Conservation (phyloP, 2,113 vertebrate genomes). For the Cervus canadensis region DNA sequence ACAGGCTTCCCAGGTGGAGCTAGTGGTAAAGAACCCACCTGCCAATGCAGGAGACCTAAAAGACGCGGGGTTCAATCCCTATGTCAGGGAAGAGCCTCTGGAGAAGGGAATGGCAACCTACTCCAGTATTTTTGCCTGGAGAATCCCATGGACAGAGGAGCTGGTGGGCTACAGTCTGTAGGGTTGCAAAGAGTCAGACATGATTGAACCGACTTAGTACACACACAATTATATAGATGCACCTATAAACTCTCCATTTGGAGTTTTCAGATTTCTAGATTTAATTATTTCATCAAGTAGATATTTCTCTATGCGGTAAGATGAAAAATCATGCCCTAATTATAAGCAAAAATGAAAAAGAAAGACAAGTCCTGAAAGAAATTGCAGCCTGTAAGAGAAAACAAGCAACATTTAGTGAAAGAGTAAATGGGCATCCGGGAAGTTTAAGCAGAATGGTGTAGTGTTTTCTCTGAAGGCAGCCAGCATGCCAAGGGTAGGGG, state of each 20-base stretch:
- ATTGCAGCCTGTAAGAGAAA: neutral
- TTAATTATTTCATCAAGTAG: neutral
- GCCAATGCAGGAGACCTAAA: neutral
- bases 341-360: neutral
- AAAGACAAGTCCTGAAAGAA: neutral
- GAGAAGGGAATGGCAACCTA: neutral
- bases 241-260: neutral
- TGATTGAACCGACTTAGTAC: neutral
- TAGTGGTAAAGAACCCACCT: neutral
- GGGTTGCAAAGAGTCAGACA: neutral
- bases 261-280: neutral
- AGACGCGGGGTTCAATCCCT: accelerated
- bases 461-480: neutral
- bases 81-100: neutral
- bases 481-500: accelerated
- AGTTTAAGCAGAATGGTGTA: neutral
- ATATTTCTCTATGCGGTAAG: neutral
- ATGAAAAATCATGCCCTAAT: neutral
- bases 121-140: neutral
- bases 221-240: neutral
- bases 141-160: neutral
- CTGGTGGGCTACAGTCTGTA: neutral
- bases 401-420: neutral
- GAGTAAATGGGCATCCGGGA: neutral
- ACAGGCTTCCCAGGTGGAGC: neutral